These are phyloP conservation scores for Aplocera efformata DNA, from an alignment of 2,888 invertebrate species.

Conservation along the genomic window DNA sequence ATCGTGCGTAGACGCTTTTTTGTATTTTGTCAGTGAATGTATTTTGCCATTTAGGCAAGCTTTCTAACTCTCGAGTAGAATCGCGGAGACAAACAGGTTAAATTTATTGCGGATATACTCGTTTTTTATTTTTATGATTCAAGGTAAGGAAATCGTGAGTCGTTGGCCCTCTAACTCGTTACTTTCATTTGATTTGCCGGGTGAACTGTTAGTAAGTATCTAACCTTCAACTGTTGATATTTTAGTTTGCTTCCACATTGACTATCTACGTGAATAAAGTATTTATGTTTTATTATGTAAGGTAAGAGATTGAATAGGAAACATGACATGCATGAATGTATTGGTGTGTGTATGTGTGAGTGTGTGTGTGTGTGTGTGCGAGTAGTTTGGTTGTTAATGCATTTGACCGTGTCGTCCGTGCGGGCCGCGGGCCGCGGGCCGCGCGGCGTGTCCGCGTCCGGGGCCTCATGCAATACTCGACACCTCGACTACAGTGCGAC, in stretches of 20 bases:
- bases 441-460: slow-evolving; percentile 33
- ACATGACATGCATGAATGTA: not conserved
- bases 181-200: slow-evolving; percentile 22
- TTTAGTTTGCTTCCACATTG: not conserved
- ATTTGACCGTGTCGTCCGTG: slow-evolving; percentile 47
- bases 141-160: slow-evolving; percentile 9
- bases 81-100: slow-evolving; percentile 13
- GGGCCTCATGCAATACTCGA: slow-evolving; percentile 72
- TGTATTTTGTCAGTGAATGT: slow-evolving; percentile 1
- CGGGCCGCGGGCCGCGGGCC: slow-evolving; percentile 38
- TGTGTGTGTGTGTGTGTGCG: too few relatives aligned
- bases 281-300: too few relatives aligned
- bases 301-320: too few relatives aligned
- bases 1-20: not conserved
- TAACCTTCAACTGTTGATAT: not conserved
- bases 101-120: slow-evolving; percentile 17
- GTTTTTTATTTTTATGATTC: slow-evolving; percentile 6
- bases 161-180: slow-evolving; percentile 12
- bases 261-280: not conserved
- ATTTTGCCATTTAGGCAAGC: slow-evolving; percentile 4
- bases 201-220: slow-evolving; percentile 2
- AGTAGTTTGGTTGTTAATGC: slow-evolving; percentile 53
- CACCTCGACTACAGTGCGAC: slow-evolving; percentile 75
- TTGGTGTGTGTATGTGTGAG: slow-evolving; percentile 9
- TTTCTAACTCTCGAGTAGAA: slow-evolving; percentile 14